Base-by-base conservation (phyloP, 2,888 invertebrate species). In the Petrolisthes cinctipes region DNA sequence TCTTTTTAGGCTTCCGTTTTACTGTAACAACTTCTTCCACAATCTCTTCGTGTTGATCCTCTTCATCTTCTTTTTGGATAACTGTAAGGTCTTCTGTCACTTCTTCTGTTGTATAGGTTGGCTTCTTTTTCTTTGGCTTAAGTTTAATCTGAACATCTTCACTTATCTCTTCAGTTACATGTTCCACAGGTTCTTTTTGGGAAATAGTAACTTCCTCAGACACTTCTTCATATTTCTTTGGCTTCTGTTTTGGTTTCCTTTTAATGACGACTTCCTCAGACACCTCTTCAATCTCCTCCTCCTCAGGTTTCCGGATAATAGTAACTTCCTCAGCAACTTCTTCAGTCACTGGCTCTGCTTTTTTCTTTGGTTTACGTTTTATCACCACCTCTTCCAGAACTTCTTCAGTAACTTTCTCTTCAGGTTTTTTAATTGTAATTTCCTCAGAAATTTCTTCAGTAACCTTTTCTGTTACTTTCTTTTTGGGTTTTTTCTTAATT, bases 401-500 rank as follows among this genome's bases (percentile, higher is more conserved):
- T 85, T 93, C 93, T 76, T 68, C 76, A 23, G 17, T 20, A 20
- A 51, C n/a, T 71, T 73, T 94, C 20, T 92, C 91, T 0, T 93
- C 84, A 20, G 94, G 61, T 94, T 93, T 88, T 95, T 94, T 61
- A 37, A 82, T 93, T 93, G 75, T 94, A 94, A 89, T 95, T 94
- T 91, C 95, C 94, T 91, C 95, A 95, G 94, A 95, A 81, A 95
- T 94, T 94, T 96, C 96, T 75, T 95, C 90, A 23, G 86, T 14
- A 53, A 84, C 86, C 82, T 91, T 90, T 86, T 83, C 83, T n/a
- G 84, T 76, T 95, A 92, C 95, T 95, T 81, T 73, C 54, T 51
- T 37, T 61, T 79, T 78, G 20, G 78, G 23, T 23, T 78, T 78
- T 23, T 17, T 79, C 73, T 94, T 94, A 56, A 94, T 93, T 87